Conservation (phyloP, 2,113 vertebrate genomes). For the Sitta europaea region DNA sequence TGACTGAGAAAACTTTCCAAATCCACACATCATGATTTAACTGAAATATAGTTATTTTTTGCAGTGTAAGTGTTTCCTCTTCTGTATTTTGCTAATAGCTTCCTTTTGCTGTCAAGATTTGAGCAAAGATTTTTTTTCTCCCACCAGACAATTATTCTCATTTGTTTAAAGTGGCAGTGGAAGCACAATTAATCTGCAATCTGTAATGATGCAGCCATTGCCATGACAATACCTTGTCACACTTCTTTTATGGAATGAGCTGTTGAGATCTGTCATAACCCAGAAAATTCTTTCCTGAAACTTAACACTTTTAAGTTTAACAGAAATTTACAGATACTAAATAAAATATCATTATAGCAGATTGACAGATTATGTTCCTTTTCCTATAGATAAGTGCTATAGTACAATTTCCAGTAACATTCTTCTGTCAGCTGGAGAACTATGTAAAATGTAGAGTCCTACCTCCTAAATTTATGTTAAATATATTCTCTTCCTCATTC, state of each 20-base stretch:
- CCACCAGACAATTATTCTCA: not conserved
- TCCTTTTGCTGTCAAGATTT: not conserved
- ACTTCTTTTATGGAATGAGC: not conserved
- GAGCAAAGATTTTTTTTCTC: not conserved
- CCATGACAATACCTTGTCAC: not conserved
- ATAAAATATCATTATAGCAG: not conserved
- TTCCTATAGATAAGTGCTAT: not conserved
- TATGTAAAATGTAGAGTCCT: not conserved
- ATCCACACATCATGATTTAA: not conserved
- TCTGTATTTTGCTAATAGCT: not conserved
- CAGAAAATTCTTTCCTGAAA: not conserved
- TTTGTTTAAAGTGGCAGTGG: not conserved
- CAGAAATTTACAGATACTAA: not conserved
- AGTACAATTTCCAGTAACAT: not conserved
- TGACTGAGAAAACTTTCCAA: conserved; percentile 8
- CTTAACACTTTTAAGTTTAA: not conserved
- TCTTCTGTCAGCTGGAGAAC: not conserved
- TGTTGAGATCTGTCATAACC: not conserved
- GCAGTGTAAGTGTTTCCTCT: not conserved
- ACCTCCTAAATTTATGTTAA: not conserved
- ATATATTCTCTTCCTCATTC: not conserved
- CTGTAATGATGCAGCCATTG: not conserved
- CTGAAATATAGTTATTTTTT: not conserved
- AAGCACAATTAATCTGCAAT: not conserved
- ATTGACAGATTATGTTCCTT: not conserved